Base-by-base conservation (phyloP, 1,140 invertebrate species). In the Lanistes nyassanus region DNA sequence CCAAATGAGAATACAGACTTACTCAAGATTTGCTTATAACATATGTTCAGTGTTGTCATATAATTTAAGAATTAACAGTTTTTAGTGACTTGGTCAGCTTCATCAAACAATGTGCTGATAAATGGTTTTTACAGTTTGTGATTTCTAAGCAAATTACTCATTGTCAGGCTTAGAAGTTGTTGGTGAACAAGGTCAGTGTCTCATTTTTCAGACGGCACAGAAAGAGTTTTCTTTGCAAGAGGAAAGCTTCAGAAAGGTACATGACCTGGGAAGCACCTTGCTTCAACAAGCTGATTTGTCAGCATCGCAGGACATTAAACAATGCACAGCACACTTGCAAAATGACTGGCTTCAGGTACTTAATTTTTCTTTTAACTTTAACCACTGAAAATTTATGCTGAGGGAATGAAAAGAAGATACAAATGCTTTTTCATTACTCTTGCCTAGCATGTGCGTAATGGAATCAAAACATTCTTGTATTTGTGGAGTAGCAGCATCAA, bases 261-360 rank as follows among this genome's bases (percentile, higher is more conserved):
- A 83, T 39, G 80, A 82, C 4, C 78, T 83, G 37, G 81, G 83
- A 23, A 92, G 93, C 36, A 88, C 91, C 67, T 86, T 97, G 4
- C 82, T 95, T n/a, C 89, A 91, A 34, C 93, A 93, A 80, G 94
- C 94, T 78, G 83, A 85, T 56, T 19, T 70, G 26, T 76, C 71
- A 55, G 81, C 82, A 26, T 58, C 73, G 47, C 77, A 81, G n/a
- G 81, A 84, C 36, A 68, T 86, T 9, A 79, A 79, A 68, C 81
- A 82, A n/a, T 67, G 75, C 29, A 78, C 81, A 65, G 77, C 77
- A 21, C 79, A 81, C 60, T 71, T 85, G n/a, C 77, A 85, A 58
- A 76, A 83, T 26, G 78, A 80, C 21, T 82, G 81, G 78, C 23
- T 71, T 4, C 55, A 72, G 70, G 70, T 72, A 6, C 23, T 55